Base-by-base conservation (phyloP, 2,888 invertebrate species). In the Eupithecia subumbrata region DNA sequence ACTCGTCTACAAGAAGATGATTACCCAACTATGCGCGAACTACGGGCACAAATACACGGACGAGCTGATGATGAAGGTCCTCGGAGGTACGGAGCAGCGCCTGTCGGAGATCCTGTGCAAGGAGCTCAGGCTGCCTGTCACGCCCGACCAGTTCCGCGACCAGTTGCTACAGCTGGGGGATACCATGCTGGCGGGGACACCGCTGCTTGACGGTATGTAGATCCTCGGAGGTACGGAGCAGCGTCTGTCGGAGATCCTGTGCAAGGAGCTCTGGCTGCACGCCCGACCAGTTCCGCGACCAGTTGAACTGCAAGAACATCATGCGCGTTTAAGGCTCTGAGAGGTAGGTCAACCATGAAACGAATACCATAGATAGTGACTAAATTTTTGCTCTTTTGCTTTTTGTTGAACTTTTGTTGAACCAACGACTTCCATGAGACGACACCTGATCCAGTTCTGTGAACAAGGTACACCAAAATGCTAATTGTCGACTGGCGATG, bases 11-110 rank as follows among this genome's bases (percentile, higher is more conserved):
- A 97, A 97, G 84, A 95, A 96, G 85, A 97, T 97, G 85, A 96
- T 97, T 84, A 95, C 96, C 78, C 95, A 96, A 83, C 95, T 98
- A 81, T 96, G 97, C 82, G 95, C 95, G 56, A 95, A 95, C 80
- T 98, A 96, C 90, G 97, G 97, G 7, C 97, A 97, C 85, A 88
- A 93, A 60, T 99, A 98, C 91, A 97, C 98, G 0, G 96, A 96
- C 86, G 97, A 98, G 79, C 92, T 98, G 78, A 97, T 98, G 90
- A 95, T 96, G 90, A 96, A 96, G 89, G 94, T 97, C 18, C 95
- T 98, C 83, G 98, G 98, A 11, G 96, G 97, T 45, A 96, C 96
- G 2, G 97, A 97, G 86, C 95, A 94, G 82, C 96, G 96, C 48
- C 95, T 97, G 5, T 96, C 97, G 1, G 95, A 96, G 90, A 96